Percentiles rank a stretch among this genome's conserved stretches.
Conservation (phyloP, 2,888 invertebrate species). For the Patella pellucida region DNA sequence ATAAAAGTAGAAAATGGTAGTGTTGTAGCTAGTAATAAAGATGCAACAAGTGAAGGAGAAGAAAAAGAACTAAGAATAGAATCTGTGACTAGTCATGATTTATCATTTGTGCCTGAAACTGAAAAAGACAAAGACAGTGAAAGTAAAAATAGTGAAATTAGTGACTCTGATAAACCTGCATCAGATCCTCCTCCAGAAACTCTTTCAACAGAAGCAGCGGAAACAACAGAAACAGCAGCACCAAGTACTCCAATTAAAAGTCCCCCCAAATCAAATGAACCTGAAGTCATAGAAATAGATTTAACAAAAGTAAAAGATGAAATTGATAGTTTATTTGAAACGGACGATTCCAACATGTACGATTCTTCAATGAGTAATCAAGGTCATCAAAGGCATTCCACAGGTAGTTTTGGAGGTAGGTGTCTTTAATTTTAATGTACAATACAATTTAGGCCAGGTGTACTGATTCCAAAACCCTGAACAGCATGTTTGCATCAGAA, state of each 20-base stretch:
- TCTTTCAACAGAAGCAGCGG: not conserved
- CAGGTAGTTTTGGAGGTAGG: not conserved
- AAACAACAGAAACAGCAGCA: not conserved
- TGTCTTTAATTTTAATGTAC: not conserved
- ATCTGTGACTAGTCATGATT: slow-evolving; percentile 11
- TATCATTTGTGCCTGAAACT: not conserved
- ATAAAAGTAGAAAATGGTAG: slow-evolving; percentile 11
- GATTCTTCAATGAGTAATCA: not conserved
- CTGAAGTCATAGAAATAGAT: slow-evolving; percentile 10
- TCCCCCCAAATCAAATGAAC: not conserved
- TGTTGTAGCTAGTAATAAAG: slow-evolving; percentile 8
- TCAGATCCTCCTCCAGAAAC: not conserved
- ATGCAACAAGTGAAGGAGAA: not conserved
- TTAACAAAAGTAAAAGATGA: slow-evolving; percentile 3
- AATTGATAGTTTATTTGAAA: slow-evolving; percentile 6
- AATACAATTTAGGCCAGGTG: no score
- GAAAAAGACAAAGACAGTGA: not conserved
- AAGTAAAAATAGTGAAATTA: not conserved
- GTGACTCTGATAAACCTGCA: not conserved
- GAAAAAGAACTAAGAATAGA: not conserved
- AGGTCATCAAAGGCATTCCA: not conserved
- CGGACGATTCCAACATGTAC: not conserved
- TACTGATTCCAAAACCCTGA: no score
- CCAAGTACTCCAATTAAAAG: not conserved
- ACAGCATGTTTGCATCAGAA: no score